Evolutionary conservation across 92 coral and sea anemone species (phyloP).

Genomic region (Montipora capitata): DNA sequence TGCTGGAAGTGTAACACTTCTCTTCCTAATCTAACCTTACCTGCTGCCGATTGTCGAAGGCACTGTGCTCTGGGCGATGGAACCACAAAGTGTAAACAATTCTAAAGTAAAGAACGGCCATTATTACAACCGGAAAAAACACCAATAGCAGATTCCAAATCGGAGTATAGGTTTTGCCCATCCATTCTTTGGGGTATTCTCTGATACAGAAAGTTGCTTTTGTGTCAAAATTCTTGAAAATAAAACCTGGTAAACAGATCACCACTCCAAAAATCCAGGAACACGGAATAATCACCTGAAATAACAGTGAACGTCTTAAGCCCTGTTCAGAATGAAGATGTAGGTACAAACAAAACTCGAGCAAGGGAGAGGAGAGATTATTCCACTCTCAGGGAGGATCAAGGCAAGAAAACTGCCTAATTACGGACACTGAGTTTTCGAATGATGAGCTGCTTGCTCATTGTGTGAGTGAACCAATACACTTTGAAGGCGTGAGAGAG

Average conservation of each 20-base stretch:
- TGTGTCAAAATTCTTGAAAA: neutral
- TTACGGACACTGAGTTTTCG: no score
- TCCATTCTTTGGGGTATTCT: constrained; percentile 12
- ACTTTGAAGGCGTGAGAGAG: no score
- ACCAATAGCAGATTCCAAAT: neutral
- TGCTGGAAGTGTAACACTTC: no score
- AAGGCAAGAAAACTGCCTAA: no score
- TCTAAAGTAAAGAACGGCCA: neutral
- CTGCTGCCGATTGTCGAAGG: neutral
- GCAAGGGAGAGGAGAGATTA: no score
- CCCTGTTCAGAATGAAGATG: no score
- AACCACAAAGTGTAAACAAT: constrained; percentile 20
- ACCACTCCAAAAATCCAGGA: constrained; percentile 21
- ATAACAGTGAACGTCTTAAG: neutral
- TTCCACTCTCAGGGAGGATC: no score
- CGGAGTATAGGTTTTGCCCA: constrained; percentile 20
- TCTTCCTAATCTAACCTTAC: neutral
- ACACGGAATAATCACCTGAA: constrained; percentile 20
- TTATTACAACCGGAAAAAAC: constrained; percentile 1
- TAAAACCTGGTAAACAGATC: neutral
- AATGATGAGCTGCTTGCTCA: no score
- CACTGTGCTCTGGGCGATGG: neutral
- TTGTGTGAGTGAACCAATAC: no score
- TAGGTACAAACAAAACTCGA: neutral
- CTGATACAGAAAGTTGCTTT: neutral